Evolutionary conservation across 2,113 vertebrate species (phyloP).

Genomic region (Helogale parvula): DNA sequence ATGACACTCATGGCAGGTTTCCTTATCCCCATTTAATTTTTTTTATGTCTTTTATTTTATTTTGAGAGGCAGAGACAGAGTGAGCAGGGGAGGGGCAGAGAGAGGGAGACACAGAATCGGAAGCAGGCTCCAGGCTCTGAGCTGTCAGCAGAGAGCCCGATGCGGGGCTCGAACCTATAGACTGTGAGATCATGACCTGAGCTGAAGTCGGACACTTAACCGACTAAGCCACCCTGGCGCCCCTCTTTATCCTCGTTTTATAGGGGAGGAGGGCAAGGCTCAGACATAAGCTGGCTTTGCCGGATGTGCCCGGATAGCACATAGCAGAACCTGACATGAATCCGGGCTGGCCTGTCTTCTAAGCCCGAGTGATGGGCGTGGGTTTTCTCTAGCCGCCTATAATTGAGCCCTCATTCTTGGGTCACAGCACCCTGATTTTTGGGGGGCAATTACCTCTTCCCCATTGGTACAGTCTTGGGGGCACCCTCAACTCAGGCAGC

Average conservation of each 20-base stretch:
- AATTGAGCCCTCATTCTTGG: not conserved
- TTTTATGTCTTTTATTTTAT: too few species aligned
- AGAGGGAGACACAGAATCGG: too few species aligned
- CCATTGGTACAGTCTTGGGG: not conserved
- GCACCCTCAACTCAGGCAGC: accelerated
- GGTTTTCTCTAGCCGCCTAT: too few species aligned
- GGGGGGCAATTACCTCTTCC: not conserved
- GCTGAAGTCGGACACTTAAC: too few species aligned
- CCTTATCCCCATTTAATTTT: not conserved
- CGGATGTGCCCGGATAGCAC: accelerated
- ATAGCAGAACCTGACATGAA: not conserved
- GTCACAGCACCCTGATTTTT: not conserved
- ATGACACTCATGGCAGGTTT: not conserved
- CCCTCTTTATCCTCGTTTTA: not conserved
- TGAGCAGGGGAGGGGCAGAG: too few species aligned
- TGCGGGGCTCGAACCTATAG: too few species aligned
- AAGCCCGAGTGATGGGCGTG: not conserved
- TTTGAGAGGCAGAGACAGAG: too few species aligned
- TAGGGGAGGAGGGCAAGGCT: not conserved
- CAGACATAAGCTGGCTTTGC: not conserved
- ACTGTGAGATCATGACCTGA: too few species aligned
- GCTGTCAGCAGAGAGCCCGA: too few species aligned
- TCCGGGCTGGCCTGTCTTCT: not conserved
- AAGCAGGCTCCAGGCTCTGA: too few species aligned
- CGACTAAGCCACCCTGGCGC: too few species aligned